Conservation (phyloP, 2,113 vertebrate genomes). For the Cinclus mexicanus region DNA sequence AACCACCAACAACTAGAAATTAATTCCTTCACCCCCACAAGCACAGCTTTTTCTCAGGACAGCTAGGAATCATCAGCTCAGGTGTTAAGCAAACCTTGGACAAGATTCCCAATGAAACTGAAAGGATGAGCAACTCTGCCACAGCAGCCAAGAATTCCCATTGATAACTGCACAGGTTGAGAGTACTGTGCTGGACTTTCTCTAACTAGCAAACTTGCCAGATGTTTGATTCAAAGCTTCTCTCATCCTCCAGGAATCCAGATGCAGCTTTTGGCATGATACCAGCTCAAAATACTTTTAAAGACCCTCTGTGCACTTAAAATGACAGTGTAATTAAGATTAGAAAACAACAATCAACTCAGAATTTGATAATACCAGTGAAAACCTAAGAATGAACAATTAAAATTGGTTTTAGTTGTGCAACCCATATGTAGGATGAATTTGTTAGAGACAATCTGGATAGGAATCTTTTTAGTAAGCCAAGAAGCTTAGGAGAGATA, state of each 20-base stretch:
- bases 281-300: constrained; percentile 2
- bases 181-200: not conserved
- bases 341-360: constrained; percentile 1
- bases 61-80: not conserved
- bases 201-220: not conserved
- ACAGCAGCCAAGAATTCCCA: not conserved
- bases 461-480: constrained; percentile 18
- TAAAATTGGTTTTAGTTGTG: constrained; percentile 13
- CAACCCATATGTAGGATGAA: constrained; percentile 23
- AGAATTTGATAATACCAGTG: not conserved
- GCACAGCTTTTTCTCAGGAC: not conserved
- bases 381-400: not conserved
- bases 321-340: constrained; percentile 44
- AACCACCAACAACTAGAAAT: not conserved
- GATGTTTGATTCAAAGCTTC: constrained; percentile 18
- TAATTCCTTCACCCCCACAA: fast-evolving
- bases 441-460: constrained; percentile 35
- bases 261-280: not conserved
- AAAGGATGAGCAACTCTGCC: not conserved
- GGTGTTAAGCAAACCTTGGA: not conserved
- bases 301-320: constrained; percentile 8
- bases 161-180: constrained; percentile 6
- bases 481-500: constrained; percentile 51
- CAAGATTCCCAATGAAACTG: not conserved
- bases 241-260: constrained; percentile 20